A percentile compares a stretch with the other conserved stretches of the same genome.
These are phyloP conservation scores for Hybos culiciformis DNA, from an alignment of 2,888 invertebrate genomes.

Conservation along the genomic window DNA sequence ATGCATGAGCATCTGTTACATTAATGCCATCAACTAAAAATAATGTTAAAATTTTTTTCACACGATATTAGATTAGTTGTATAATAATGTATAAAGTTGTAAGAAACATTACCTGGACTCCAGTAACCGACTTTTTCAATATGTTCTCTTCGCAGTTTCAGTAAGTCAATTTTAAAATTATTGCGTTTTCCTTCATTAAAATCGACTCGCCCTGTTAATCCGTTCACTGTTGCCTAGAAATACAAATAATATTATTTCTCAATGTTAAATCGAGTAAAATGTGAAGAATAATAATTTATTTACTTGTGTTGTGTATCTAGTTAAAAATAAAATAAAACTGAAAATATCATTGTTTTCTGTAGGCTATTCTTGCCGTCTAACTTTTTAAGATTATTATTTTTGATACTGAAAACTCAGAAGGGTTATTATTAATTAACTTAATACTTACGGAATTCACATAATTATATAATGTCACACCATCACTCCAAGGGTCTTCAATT, in stretches of 20 bases:
- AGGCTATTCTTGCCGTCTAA: neutral
- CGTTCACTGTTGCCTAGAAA: conserved; percentile 61
- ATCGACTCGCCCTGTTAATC: conserved; percentile 75
- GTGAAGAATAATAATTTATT: neutral
- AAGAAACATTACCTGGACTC: too few species aligned
- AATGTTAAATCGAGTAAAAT: neutral
- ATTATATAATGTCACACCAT: conserved; percentile 61
- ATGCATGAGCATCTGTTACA: conserved; percentile 73
- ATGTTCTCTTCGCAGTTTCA: conserved; percentile 66
- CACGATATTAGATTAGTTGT: too few species aligned
- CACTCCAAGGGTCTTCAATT: conserved; percentile 60
- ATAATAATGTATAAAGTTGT: too few species aligned
- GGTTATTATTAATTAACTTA: conserved; percentile 19
- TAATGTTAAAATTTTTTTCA: too few species aligned
- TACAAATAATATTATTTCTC: neutral
- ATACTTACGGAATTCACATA: conserved; percentile 60
- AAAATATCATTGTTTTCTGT: neutral
- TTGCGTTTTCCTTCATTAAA: conserved; percentile 74
- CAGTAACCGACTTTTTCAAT: conserved; percentile 71
- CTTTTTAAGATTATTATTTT: neutral
- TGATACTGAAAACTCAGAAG: neutral
- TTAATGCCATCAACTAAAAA: conserved; percentile 56
- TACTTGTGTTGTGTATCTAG: too few species aligned
- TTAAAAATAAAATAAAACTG: neutral
- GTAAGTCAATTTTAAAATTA: conserved; percentile 72